A percentile compares a stretch with the other conserved stretches of the same genome.
Conservation (phyloP, 2,888 invertebrate species). For the Andrena bicolor region DNA sequence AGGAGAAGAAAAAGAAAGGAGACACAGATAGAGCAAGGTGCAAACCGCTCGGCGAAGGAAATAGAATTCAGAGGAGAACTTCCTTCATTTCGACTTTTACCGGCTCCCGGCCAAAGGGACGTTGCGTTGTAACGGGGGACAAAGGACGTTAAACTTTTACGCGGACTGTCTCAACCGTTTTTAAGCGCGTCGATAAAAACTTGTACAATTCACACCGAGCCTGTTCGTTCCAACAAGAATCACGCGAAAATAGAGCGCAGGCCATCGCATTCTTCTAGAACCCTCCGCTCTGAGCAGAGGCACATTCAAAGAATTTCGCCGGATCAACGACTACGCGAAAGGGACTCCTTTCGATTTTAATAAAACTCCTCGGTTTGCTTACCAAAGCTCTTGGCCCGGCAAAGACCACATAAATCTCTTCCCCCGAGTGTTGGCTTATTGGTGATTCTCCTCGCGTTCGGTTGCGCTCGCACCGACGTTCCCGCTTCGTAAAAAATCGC, state of each 20-base stretch:
- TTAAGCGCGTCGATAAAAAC: conserved; percentile 42
- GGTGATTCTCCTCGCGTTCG: conserved; percentile 12
- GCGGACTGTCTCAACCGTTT: conserved; percentile 38
- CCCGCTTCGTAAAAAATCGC: conserved; percentile 32
- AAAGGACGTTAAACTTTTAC: conserved; percentile 54
- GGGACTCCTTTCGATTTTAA: not conserved
- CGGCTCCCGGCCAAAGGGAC: conserved; percentile 54
- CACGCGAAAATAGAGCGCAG: too few relatives aligned
- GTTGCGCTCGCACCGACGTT: not conserved
- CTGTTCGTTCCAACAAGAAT: not conserved
- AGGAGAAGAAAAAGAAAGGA: conserved; percentile 15
- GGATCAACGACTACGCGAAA: not conserved
- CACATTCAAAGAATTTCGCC: not conserved
- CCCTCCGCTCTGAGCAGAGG: not conserved
- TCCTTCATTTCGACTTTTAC: conserved; percentile 69
- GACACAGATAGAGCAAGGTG: conserved; percentile 55
- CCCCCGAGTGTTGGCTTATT: conserved; percentile 1
- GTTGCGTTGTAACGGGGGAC: conserved; percentile 59
- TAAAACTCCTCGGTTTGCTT: not conserved
- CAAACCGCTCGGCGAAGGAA: conserved; percentile 63
- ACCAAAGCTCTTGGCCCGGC: not conserved
- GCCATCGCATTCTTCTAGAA: too few relatives aligned
- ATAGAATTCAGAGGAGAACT: conserved; percentile 69
- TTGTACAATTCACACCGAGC: conserved; percentile 32
- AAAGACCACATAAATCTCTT: conserved; percentile 28